Evolutionary conservation across 2,113 vertebrate species (phyloP).

Genomic region (Brevimyrus niger): DNA sequence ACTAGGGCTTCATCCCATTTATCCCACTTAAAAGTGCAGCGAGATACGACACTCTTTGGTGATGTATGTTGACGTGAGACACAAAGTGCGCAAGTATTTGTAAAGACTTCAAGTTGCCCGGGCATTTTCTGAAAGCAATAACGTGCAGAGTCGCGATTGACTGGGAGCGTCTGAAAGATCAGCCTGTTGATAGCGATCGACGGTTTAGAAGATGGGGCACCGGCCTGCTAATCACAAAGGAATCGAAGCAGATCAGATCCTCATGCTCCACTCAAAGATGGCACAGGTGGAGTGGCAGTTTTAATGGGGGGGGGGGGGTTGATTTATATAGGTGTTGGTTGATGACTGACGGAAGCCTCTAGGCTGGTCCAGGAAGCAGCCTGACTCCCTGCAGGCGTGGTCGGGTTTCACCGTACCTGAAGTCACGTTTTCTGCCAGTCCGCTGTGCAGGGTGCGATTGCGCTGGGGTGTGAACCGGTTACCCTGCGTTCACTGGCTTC

Average conservation of each 20-base stretch:
- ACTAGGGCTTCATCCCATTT: neutral
- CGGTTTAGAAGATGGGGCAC: too few relatives aligned
- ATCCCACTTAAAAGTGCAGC: too few relatives aligned
- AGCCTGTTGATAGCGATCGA: too few relatives aligned
- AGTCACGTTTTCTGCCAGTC: neutral
- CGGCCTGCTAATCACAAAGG: neutral
- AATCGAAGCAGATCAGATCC: neutral
- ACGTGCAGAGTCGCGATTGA: too few relatives aligned
- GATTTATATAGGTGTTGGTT: neutral
- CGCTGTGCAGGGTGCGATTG: neutral
- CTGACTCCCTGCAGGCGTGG: neutral
- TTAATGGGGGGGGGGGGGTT: neutral
- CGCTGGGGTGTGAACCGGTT: neutral
- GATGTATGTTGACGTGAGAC: too few relatives aligned
- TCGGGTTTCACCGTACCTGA: neutral
- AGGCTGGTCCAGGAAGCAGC: neutral
- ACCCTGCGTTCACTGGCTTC: neutral
- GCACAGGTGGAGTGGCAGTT: neutral
- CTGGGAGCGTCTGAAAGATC: too few relatives aligned
- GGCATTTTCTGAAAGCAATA: too few relatives aligned
- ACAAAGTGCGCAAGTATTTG: too few relatives aligned
- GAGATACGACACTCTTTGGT: too few relatives aligned
- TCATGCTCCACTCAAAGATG: neutral
- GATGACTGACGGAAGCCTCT: neutral
- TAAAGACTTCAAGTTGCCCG: too few relatives aligned